Conservation (phyloP, 1,140 invertebrate genomes). For the Drosophila sechellia region DNA sequence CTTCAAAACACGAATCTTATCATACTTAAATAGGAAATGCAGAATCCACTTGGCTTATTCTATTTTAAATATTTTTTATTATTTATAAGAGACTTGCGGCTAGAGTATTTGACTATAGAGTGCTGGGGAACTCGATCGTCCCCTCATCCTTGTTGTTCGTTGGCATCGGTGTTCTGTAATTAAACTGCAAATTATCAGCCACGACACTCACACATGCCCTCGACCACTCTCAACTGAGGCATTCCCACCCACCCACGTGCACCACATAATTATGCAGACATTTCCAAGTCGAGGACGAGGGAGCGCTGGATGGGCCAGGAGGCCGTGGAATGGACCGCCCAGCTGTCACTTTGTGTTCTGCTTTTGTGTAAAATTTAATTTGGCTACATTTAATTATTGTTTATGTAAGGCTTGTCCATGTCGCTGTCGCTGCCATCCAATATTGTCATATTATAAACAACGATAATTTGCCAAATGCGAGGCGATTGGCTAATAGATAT, state of each 20-base stretch:
- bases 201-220: constrained; percentile 24
- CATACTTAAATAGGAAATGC: too few relatives aligned
- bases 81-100: neutral
- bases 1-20: too few relatives aligned
- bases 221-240: constrained; percentile 21
- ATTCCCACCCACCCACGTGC: constrained; percentile 8
- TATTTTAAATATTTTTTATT: neutral
- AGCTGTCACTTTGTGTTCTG: constrained; percentile 72
- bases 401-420: constrained; percentile 54
- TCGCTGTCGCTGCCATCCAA: constrained; percentile 26
- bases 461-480: constrained; percentile 63
- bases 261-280: constrained; percentile 75
- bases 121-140: neutral
- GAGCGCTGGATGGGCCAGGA: neutral
- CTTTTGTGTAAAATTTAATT: constrained; percentile 74
- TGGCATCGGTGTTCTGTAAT: constrained; percentile 66
- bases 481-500: constrained; percentile 50
- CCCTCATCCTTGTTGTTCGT: constrained; percentile 71
- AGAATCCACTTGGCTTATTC: neutral
- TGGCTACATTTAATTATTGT: constrained; percentile 82
- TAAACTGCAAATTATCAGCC: constrained; percentile 77
- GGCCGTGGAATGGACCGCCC: constrained; percentile 33
- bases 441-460: constrained; percentile 51
- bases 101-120: constrained; percentile 43
- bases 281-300: constrained; percentile 31